Evolutionary conservation across 2,888 invertebrate species (phyloP), one percentile per base, ranked within the genome.

Genomic region (Andrena trimmerana): DNA sequence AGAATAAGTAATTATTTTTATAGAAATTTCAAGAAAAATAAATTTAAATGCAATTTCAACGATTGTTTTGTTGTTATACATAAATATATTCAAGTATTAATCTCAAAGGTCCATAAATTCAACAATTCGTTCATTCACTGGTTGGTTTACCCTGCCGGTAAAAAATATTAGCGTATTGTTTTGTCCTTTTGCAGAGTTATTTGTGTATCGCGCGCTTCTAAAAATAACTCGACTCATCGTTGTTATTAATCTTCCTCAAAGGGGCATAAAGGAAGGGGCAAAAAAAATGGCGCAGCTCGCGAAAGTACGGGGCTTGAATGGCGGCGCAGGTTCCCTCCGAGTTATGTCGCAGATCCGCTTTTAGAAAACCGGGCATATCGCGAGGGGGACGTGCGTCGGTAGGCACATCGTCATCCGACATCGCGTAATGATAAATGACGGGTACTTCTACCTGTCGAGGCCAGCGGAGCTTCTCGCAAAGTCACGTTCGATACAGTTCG

Each of bases 401-500:
- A 78, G 75, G 20, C 62, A 68, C 62, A 16, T 67, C 29, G 74
- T 75, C 78, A 63, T 63, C 62, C 67, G 63, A 31, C 42, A 54
- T 67, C 50, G 27, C 67, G 75, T 68, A 68, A 75, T 48, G 54
- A 78, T 52, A 75, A 68, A 75, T 62, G 68, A 78, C 62, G 24
- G 57, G 8, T 29, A 52, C 24, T 52, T 8, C 20, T 52, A 33
- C 36, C 66, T 16, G 42, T 52, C 16, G 50, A 62, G 54, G 42
- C 52, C 67, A 65, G n/a, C 24, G n/a, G 8, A 62, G 62, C 42
- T 42, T 27, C 36, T 66, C 13, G 52, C 74, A 68, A 62, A 50
- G 67, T 75, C 74, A 75, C 75, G 78, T 75, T 75, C 52, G 60
- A 62, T 68, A 75, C 52, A 68, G 31, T 75, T 75, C 42, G 59